Percentiles rank a stretch among this genome's conserved stretches.
These are phyloP conservation scores for rat (Rattus norvegicus) DNA, from an alignment of 2,113 vertebrate genomes.

Conservation along the genomic window GRCr8 NC_086021.1:166230001-166230500, in stretches of 20 bases:
- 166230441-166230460: neutral
- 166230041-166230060: neutral
- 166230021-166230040: neutral
- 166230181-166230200: neutral
- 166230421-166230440: neutral
- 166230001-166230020: neutral
- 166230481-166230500: no score
- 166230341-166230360: neutral
- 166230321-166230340: neutral
- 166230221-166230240: neutral
- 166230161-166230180: neutral
- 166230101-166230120: neutral
- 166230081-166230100: neutral
- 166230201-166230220: neutral
- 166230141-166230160: neutral
- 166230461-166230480: neutral
- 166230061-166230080: neutral
- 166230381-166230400: neutral
- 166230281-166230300: neutral
- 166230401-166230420: neutral
- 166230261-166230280: neutral
- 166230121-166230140: neutral
- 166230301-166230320: neutral
- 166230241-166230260: neutral
- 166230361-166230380: neutral